phyloP scores from a whole-genome alignment of 1,140 invertebrate species.

The Maconellicoccus hirsutus region DNA sequence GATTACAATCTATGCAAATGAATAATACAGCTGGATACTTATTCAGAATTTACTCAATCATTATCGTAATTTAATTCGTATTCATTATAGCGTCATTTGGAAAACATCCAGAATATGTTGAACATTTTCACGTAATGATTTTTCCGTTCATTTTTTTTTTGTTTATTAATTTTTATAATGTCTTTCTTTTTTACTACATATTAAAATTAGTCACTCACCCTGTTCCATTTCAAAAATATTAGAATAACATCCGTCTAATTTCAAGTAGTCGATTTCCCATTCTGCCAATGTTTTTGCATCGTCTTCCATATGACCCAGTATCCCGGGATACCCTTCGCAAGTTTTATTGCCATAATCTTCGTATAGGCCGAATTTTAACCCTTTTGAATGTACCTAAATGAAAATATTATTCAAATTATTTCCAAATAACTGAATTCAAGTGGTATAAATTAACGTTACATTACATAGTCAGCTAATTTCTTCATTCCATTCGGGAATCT shows the following conservation, averaged over 20 bases:
- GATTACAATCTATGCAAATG: no score
- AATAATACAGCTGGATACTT: no score
- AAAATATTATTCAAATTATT: background rate
- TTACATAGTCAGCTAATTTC: conserved; percentile 46
- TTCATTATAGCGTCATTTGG: no score
- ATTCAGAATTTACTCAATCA: no score
- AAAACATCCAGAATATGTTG: no score
- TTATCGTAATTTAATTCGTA: no score
- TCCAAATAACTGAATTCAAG: background rate
- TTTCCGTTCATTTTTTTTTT: no score
- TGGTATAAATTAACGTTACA: conserved; percentile 23
- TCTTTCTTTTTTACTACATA: background rate
- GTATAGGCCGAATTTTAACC: conserved; percentile 93
- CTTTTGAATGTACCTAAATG: conserved; percentile 76
- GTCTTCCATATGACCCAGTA: conserved; percentile 66
- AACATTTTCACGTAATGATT: no score
- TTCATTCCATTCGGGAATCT: conserved; percentile 50
- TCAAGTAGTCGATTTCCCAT: conserved; percentile 94
- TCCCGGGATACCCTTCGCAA: conserved; percentile 89
- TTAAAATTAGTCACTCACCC: no score
- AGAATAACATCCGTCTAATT: conserved; percentile 90
- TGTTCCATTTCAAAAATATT: conserved; percentile 36
- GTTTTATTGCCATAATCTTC: conserved; percentile 93
- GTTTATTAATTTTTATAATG: background rate
- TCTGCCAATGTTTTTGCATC: conserved; percentile 89